A percentile compares a stretch with the other conserved stretches of the same genome.
These are phyloP conservation scores for Neotragus moschatus DNA, from an alignment of 2,113 vertebrate genomes.

Conservation along the genomic window DNA sequence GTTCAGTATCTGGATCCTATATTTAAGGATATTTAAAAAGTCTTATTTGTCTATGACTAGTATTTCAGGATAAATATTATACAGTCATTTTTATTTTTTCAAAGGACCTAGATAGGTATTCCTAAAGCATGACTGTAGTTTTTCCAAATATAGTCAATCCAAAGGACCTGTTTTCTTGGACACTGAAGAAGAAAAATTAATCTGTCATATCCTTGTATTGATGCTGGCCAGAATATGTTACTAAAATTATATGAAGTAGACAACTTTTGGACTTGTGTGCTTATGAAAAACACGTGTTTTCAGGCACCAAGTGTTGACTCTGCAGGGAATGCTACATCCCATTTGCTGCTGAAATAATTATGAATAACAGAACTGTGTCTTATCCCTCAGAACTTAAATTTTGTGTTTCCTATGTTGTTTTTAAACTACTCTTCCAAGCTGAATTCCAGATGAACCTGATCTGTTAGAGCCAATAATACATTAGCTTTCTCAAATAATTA, in stretches of 20 bases:
- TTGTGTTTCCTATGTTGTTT: background rate
- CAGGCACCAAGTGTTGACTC: conserved; percentile 12
- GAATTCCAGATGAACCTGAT: background rate
- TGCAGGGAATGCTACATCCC: background rate
- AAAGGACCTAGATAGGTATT: background rate
- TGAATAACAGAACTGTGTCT: background rate
- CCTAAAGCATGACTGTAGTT: conserved; percentile 10
- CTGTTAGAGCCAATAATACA: background rate
- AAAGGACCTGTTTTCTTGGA: conserved; percentile 45
- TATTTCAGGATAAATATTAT: conserved; percentile 23
- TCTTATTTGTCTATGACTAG: background rate
- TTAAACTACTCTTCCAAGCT: background rate
- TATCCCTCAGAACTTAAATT: background rate
- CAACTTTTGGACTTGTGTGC: background rate
- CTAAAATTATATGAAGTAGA: conserved; percentile 61
- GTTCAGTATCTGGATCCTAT: background rate
- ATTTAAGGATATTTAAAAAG: background rate
- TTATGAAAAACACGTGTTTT: conserved; percentile 55
- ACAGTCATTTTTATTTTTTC: background rate
- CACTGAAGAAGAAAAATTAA: conserved; percentile 51
- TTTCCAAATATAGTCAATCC: conserved; percentile 51
- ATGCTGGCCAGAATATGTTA: conserved; percentile 43
- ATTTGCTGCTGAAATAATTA: conserved; percentile 34
- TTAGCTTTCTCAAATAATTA: background rate
- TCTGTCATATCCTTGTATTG: conserved; percentile 51